Conservation (phyloP, 1,140 invertebrate species). For the Andrena cerasifolii region DNA sequence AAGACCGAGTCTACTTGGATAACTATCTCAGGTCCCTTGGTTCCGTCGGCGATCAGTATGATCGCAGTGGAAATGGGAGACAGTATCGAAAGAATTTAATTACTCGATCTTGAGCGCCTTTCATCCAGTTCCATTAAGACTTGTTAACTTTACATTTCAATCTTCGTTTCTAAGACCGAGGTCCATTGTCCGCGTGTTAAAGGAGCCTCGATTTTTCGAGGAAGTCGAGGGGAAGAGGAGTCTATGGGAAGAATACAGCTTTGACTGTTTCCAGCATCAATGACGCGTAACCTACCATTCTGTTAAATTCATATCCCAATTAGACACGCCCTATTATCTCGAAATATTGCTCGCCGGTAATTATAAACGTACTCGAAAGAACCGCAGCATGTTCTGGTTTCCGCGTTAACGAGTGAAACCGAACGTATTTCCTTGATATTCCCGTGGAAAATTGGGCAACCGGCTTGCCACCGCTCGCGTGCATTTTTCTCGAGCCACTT, state of each 20-base stretch:
- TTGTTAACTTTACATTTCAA: too few species aligned
- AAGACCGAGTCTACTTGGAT: neutral
- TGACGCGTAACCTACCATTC: neutral
- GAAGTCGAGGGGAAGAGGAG: too few species aligned
- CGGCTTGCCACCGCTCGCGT: neutral
- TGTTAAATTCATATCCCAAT: neutral
- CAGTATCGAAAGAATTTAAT: neutral
- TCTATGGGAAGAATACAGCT: too few species aligned
- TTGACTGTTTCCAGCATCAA: neutral
- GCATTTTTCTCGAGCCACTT: neutral
- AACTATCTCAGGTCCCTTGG: neutral
- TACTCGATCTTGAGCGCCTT: too few species aligned
- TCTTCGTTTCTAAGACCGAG: too few species aligned
- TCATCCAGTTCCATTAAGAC: too few species aligned
- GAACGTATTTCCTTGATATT: neutral
- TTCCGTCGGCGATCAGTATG: neutral
- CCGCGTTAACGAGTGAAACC: neutral
- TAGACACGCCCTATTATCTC: too few species aligned
- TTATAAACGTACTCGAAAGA: constrained; percentile 6
- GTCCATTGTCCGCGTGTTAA: too few species aligned
- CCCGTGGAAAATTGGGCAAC: neutral
- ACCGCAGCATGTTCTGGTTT: neutral
- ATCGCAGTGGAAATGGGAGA: neutral
- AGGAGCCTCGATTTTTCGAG: too few species aligned
- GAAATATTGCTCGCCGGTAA: neutral